Percentiles rank a stretch among this genome's conserved stretches.
phyloP scores from a whole-genome alignment of 2,888 invertebrate genomes.

The Calliphora vomitoria region DNA sequence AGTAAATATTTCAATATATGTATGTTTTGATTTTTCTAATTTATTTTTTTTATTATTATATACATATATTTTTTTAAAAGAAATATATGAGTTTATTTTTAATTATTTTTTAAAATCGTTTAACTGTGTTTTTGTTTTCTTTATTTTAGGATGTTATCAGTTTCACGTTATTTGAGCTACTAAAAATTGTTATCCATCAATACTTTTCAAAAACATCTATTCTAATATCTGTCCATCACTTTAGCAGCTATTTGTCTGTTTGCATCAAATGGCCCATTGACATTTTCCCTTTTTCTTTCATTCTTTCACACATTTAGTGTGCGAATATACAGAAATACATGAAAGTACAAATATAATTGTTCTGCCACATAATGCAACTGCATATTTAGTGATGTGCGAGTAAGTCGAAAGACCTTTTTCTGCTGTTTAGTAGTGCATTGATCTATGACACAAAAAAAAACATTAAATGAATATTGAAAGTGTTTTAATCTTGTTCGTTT shows the following conservation, averaged over 20 bases:
- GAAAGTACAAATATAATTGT: slow-evolving; percentile 22
- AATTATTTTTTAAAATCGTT: slow-evolving; percentile 55
- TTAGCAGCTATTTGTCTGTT: slow-evolving; percentile 4
- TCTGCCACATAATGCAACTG: slow-evolving; percentile 45
- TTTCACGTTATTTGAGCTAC: slow-evolving; percentile 71
- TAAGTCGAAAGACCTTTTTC: slow-evolving; percentile 67
- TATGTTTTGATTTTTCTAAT: background rate
- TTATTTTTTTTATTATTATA: slow-evolving; percentile 12
- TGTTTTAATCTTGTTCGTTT: slow-evolving; percentile 16
- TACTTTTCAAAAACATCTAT: slow-evolving; percentile 65
- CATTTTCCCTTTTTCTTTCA: slow-evolving; percentile 66
- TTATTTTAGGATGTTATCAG: slow-evolving; percentile 65
- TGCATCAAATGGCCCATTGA: slow-evolving; percentile 68
- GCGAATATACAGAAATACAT: slow-evolving; percentile 32
- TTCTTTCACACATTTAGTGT: slow-evolving; percentile 17
- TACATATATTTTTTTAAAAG: slow-evolving; percentile 4
- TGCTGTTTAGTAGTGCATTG: slow-evolving; percentile 69
- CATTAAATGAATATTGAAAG: slow-evolving; percentile 50
- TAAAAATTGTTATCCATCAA: slow-evolving; percentile 64
- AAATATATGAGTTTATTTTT: slow-evolving; percentile 3
- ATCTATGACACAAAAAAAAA: slow-evolving; percentile 70
- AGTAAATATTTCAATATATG: background rate
- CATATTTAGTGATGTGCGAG: slow-evolving; percentile 54
- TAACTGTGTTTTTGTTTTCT: slow-evolving; percentile 11
- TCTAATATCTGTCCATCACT: slow-evolving; percentile 59